A percentile compares a stretch with the other conserved stretches of the same genome.
Evolutionary conservation across 2,113 vertebrate species (phyloP).

Genomic region (Axis porcinus): DNA sequence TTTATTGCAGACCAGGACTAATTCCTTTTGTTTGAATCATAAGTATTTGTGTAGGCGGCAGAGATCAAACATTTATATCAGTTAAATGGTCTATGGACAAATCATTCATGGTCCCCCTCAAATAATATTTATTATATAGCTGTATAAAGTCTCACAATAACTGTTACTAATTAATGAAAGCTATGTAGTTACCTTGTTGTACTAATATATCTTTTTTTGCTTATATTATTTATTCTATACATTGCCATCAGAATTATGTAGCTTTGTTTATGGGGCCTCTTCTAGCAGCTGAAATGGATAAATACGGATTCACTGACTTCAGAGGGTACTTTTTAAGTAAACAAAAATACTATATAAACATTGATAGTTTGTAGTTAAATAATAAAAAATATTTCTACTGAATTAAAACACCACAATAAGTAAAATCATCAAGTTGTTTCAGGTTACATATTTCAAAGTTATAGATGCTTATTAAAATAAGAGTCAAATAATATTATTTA

Average conservation of each 20-base stretch:
- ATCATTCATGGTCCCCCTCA: background rate
- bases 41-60: background rate
- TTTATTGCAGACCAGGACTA: slow-evolving; percentile 3
- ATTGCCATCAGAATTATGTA: background rate
- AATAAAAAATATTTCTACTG: background rate
- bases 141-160: background rate
- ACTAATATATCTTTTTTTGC: background rate
- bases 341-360: background rate
- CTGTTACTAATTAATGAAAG: background rate
- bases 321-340: background rate
- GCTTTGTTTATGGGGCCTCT: background rate
- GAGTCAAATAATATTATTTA: background rate
- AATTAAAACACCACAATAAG: slow-evolving; percentile 32
- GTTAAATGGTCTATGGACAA: background rate
- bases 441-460: slow-evolving; percentile 40
- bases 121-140: background rate
- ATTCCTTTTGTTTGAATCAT: slow-evolving; percentile 14
- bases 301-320: background rate
- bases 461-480: slow-evolving; percentile 19
- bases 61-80: background rate
- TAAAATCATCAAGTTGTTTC: background rate
- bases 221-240: background rate
- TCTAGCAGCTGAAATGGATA: background rate
- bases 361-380: background rate
- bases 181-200: background rate